Percentiles rank a stretch among this genome's conserved stretches.
phyloP scores from a whole-genome alignment of 2,113 vertebrate genomes.

The Strix uralensis region DNA sequence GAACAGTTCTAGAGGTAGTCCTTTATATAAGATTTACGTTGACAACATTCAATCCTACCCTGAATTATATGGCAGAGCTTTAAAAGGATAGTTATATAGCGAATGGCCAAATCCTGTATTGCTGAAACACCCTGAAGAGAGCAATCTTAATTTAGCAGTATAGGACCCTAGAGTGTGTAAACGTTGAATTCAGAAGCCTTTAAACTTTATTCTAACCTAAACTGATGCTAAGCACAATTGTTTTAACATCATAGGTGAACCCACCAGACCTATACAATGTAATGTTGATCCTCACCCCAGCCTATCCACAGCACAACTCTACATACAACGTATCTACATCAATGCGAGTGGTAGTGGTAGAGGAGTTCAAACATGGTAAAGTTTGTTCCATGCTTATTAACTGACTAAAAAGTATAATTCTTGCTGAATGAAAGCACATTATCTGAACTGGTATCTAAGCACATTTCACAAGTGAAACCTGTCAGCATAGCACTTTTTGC shows the following conservation, averaged over 20 bases:
- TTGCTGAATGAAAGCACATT: fast-evolving
- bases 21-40: not conserved
- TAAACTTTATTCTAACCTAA: not conserved
- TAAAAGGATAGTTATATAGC: conserved; percentile 62
- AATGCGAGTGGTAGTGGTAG: conserved; percentile 91
- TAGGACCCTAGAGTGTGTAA: conserved; percentile 94
- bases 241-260: conserved; percentile 83
- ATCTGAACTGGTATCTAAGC: not conserved
- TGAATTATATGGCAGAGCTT: not conserved
- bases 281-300: conserved; percentile 98
- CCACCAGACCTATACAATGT: conserved; percentile 91
- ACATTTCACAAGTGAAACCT: too few relatives aligned
- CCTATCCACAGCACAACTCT: conserved; percentile 97
- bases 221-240: not conserved
- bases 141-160: conserved; percentile 92
- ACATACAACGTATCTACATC: conserved; percentile 95
- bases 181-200: not conserved
- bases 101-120: conserved; percentile 97
- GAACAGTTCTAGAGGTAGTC: not conserved
- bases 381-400: not conserved
- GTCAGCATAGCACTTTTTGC: too few relatives aligned
- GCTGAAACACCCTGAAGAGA: conserved; percentile 94
- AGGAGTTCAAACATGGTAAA: conserved; percentile 94
- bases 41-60: not conserved
- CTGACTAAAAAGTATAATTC: not conserved